Evolutionary conservation across 2,888 invertebrate species (phyloP).

Genomic region (Cantharis flavilabris): DNA sequence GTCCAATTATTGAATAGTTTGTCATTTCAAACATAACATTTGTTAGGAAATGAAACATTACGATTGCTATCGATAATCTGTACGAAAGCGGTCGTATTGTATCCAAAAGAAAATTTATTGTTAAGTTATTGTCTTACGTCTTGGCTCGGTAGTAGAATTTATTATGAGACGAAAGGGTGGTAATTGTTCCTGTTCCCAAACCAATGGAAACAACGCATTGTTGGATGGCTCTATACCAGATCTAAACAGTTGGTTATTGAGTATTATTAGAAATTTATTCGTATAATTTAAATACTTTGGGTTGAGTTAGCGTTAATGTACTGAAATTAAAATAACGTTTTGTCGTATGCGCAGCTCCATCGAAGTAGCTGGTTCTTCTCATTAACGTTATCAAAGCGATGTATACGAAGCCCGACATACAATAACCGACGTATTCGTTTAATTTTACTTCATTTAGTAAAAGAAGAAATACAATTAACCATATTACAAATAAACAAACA

Average conservation of each 20-base stretch:
- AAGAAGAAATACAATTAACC: neutral
- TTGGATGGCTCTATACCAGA: neutral
- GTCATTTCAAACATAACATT: neutral
- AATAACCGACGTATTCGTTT: neutral
- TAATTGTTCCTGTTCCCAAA: slow-evolving; percentile 72
- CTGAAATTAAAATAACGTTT: neutral
- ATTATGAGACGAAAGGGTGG: slow-evolving; percentile 79
- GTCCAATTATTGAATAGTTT: neutral
- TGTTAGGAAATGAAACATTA: neutral
- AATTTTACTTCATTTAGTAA: neutral
- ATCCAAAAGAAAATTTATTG: neutral
- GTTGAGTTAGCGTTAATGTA: neutral
- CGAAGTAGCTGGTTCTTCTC: neutral
- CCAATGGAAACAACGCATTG: neutral
- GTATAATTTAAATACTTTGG: neutral
- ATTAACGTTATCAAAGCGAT: neutral
- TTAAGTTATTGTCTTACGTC: neutral
- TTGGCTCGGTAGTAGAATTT: slow-evolving; percentile 63
- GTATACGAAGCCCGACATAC: neutral
- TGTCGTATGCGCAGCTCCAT: neutral
- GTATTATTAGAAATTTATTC: neutral
- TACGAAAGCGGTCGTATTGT: neutral
- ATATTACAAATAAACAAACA: neutral
- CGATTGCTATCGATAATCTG: neutral
- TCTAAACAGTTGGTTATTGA: neutral